Evolutionary conservation across 2,888 invertebrate genomes (phyloP), one percentile per base, ranked within the genome.

Genomic region (Ophraella communa): DNA sequence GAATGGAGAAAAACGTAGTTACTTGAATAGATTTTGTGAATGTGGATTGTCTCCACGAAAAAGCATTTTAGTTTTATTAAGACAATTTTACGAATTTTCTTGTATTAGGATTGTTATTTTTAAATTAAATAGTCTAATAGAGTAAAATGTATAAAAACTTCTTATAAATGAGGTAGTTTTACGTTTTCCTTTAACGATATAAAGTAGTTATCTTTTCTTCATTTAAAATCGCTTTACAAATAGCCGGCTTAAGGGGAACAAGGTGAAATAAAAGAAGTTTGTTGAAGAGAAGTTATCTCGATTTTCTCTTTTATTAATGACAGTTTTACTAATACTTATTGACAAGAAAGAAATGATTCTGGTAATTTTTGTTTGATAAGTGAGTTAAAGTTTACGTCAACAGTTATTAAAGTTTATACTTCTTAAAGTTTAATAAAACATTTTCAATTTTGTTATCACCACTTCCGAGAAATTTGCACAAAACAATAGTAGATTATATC

Each of bases 251-350:
- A n/a, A n/a, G n/a, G n/a, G n/a, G n/a, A n/a, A n/a, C n/a, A n/a
- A n/a, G n/a, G n/a, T n/a, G n/a, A n/a, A n/a, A n/a, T n/a, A n/a
- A n/a, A n/a, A n/a, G n/a, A n/a, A n/a, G n/a, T n/a, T n/a, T n/a
- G 49, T 47, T 47, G 47, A 21, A 23, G 20, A 23, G 3, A 11
- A n/a, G 45, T 21, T 23, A 39, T 59, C n/a, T n/a, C 58, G 59
- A 47, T 51, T 51, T 59, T 59, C 59, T 49, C 51, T 27, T 59
- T 59, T 39, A 18, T 35, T 51, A 59, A 59, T 59, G 39, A 24
- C 30, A 45, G 57, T 23, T 39, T 59, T 59, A 59, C 51, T 59
- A 59, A 59, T 59, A 59, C 59, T 59, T 59, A 59, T 59, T 59
- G 35, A 51, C 35, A 39, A 59, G 51, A 51, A 51, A 59, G 59